Evolutionary conservation across 2,797 vertebrate species (phyloP).

Genomic region (Brachymystax lenok): DNA sequence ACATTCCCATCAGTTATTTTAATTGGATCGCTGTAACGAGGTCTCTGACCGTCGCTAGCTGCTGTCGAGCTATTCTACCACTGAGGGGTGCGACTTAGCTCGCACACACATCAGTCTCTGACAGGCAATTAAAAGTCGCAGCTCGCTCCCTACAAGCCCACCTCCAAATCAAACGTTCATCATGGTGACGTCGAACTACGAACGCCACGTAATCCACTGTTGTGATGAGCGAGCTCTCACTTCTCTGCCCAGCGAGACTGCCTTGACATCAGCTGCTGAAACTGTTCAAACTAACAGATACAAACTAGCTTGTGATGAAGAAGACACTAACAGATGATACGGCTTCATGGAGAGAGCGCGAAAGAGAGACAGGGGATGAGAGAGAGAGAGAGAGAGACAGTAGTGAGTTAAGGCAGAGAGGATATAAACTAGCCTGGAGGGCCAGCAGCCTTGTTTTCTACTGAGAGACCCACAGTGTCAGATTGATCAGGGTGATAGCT

Average conservation of each 20-base stretch:
- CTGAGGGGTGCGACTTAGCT: conserved; percentile 39
- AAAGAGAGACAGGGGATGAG: neutral
- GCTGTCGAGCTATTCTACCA: too few relatives aligned
- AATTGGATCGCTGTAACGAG: conserved; percentile 56
- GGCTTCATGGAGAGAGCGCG: too few relatives aligned
- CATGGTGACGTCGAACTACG: conserved; percentile 11
- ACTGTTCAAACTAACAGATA: neutral
- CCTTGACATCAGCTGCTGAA: neutral
- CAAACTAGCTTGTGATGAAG: neutral
- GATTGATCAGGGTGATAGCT: neutral
- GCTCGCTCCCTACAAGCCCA: neutral
- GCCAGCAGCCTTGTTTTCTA: neutral
- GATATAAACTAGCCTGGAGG: neutral
- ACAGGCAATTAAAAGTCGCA: conserved; percentile 22
- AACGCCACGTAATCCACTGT: neutral
- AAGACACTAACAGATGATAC: neutral
- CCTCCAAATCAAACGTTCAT: conserved; percentile 34
- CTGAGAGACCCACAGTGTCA: neutral
- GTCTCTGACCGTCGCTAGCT: conserved; percentile 32
- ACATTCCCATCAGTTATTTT: conserved; percentile 31
- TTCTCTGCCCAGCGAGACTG: too few relatives aligned
- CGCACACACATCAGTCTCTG: conserved; percentile 24
- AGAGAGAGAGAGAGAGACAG: neutral
- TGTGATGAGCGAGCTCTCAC: neutral
- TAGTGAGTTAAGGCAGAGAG: neutral